Conservation (phyloP, 2,888 invertebrate genomes). For the Bellardia bayeri region DNA sequence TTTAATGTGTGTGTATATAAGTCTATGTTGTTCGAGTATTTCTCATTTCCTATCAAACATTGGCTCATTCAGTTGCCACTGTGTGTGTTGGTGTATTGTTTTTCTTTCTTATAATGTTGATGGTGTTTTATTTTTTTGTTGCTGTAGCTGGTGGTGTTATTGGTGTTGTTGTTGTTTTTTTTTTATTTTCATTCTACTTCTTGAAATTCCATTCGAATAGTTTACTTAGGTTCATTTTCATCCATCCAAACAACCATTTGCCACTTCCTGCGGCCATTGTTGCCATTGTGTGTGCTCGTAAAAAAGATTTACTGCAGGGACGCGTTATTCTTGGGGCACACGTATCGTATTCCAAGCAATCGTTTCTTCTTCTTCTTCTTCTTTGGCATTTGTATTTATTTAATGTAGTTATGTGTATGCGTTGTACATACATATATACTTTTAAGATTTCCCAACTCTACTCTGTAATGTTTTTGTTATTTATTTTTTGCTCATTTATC, state of each 20-base stretch:
- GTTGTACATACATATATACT: conserved; percentile 22
- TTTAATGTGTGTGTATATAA: conserved; percentile 30
- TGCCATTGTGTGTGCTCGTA: conserved; percentile 83
- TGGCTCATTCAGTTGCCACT: conserved; percentile 24
- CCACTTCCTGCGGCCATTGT: conserved; percentile 80
- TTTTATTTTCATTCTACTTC: conserved; percentile 58
- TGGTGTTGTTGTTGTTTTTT: conserved; percentile 50
- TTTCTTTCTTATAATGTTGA: conserved; percentile 59
- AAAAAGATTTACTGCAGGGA: conserved; percentile 84
- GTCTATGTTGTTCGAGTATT: conserved; percentile 24
- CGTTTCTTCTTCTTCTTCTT: conserved; percentile 19
- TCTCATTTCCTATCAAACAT: conserved; percentile 65
- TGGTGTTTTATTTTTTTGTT: conserved; percentile 77
- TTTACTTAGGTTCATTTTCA: conserved; percentile 83
- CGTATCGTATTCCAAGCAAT: conserved; percentile 75
- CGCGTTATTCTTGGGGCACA: conserved; percentile 82
- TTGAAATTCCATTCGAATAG: conserved; percentile 81
- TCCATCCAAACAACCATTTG: conserved; percentile 68
- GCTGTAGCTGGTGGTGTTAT: background rate
- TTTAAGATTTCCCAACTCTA: conserved; percentile 54
- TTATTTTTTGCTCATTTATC: conserved; percentile 8
- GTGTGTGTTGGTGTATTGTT: conserved; percentile 35
- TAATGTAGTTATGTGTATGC: conserved; percentile 14
- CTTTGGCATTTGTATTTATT: conserved; percentile 27
- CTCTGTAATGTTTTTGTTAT: conserved; percentile 33